Conservation (phyloP, 1,140 invertebrate genomes). For the Aphelenchoides fujianensis region DNA sequence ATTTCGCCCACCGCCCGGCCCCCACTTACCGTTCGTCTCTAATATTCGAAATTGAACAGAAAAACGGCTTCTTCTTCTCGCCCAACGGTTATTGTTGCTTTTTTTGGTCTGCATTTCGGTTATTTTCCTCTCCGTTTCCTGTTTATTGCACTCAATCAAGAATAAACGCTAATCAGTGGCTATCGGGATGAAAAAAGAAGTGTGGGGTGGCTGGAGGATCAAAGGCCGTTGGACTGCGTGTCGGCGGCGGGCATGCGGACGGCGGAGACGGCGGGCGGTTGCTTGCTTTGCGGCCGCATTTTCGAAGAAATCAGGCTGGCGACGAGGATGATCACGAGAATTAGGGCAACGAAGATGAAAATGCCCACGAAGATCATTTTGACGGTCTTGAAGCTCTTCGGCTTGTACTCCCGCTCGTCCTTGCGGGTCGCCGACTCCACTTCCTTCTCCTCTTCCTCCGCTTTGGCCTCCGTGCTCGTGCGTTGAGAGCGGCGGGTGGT, state of each 20-base stretch:
- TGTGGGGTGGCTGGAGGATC: neutral
- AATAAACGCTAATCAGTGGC: neutral
- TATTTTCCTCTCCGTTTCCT: neutral
- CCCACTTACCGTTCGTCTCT: neutral
- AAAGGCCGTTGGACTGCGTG: neutral
- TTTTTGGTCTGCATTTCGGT: neutral
- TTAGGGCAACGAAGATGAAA: neutral
- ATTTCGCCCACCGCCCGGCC: neutral
- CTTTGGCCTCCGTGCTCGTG: neutral
- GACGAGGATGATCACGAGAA: neutral
- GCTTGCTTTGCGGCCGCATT: neutral
- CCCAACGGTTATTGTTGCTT: neutral
- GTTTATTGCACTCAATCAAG: neutral
- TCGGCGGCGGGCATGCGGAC: neutral
- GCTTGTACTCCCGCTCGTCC: neutral
- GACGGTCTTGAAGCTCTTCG: neutral
- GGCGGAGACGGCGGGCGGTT: neutral
- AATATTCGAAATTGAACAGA: neutral
- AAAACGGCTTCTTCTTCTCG: neutral
- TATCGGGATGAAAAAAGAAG: neutral
- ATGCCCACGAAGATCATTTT: neutral
- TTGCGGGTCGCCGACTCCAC: too few species aligned
- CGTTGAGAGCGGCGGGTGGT: neutral
- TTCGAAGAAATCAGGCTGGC: neutral
- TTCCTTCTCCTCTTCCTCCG: too few species aligned